A percentile compares a stretch with the other conserved stretches of the same genome.
Evolutionary conservation across 2,113 vertebrate genomes (phyloP).

Genomic region (Odocoileus hemionus): DNA sequence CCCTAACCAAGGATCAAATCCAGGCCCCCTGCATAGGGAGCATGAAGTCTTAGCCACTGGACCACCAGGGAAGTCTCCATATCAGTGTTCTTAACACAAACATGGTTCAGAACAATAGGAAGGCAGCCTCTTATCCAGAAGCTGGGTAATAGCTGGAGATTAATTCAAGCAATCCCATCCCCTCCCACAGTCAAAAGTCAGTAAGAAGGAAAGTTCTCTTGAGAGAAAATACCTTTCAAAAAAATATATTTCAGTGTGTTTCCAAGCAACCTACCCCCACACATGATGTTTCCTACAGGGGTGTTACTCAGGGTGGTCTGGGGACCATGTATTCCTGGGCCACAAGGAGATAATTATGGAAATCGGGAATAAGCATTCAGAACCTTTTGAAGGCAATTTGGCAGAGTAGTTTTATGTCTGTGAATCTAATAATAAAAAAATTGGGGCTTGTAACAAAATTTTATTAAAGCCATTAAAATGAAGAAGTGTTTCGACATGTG

Average conservation of each 20-base stretch:
- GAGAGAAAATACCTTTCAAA: not conserved
- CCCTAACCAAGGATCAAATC: not conserved
- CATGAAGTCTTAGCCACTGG: not conserved
- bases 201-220: not conserved
- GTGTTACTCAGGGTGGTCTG: too few relatives aligned
- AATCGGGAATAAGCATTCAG: not conserved
- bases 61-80: not conserved
- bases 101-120: not conserved
- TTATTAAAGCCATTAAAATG: constrained; percentile 30
- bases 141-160: not conserved
- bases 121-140: not conserved
- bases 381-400: constrained; percentile 26
- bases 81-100: not conserved
- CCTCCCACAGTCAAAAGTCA: not conserved
- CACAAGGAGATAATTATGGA: not conserved
- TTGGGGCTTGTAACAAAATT: not conserved
- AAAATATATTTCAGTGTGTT: not conserved
- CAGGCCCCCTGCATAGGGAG: not conserved
- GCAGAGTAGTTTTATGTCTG: constrained; percentile 44
- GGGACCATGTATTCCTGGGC: not conserved
- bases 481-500: constrained; percentile 30
- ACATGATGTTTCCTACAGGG: too few relatives aligned
- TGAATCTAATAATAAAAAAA: constrained; percentile 28
- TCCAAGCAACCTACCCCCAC: not conserved
- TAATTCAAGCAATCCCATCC: not conserved